Evolutionary conservation across 2,888 invertebrate species (phyloP).

Genomic region (Thereva nobilitata): DNA sequence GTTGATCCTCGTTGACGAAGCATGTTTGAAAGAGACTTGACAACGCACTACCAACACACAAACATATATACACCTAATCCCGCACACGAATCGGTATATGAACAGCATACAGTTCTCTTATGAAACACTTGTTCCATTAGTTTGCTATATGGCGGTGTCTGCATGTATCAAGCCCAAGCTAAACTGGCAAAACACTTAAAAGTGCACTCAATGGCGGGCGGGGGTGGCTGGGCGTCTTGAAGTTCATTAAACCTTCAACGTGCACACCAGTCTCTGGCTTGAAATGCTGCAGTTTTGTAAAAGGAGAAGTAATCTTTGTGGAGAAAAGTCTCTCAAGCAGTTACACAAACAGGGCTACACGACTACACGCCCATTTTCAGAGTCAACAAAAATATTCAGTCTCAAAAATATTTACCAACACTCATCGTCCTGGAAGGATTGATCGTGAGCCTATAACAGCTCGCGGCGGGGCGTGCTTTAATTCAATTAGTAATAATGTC

Average conservation of each 20-base stretch:
- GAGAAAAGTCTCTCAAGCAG: no score
- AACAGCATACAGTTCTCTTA: no score
- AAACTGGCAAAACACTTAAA: no score
- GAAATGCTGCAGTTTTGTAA: neutral
- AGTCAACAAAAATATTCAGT: slow-evolving; percentile 23
- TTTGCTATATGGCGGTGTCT: neutral
- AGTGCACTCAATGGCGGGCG: no score
- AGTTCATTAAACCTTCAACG: slow-evolving; percentile 25
- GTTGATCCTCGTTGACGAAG: slow-evolving; percentile 9
- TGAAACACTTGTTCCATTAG: no score
- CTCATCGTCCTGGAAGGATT: slow-evolving; percentile 7
- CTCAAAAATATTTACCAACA: slow-evolving; percentile 20
- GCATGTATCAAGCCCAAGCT: no score
- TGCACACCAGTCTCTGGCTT: neutral
- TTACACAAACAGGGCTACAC: neutral
- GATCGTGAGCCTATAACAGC: slow-evolving; percentile 9
- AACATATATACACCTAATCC: neutral
- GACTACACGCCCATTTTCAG: slow-evolving; percentile 2
- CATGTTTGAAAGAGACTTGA: slow-evolving; percentile 2
- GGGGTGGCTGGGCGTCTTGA: neutral
- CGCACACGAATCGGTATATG: no score
- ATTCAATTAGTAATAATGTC: slow-evolving; percentile 33
- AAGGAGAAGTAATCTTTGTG: neutral
- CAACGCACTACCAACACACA: slow-evolving; percentile 1
- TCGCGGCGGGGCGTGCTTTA: slow-evolving; percentile 14